Base-by-base conservation (phyloP, 23 tunicate genomes). In the Clavelina lepadiformis region DNA sequence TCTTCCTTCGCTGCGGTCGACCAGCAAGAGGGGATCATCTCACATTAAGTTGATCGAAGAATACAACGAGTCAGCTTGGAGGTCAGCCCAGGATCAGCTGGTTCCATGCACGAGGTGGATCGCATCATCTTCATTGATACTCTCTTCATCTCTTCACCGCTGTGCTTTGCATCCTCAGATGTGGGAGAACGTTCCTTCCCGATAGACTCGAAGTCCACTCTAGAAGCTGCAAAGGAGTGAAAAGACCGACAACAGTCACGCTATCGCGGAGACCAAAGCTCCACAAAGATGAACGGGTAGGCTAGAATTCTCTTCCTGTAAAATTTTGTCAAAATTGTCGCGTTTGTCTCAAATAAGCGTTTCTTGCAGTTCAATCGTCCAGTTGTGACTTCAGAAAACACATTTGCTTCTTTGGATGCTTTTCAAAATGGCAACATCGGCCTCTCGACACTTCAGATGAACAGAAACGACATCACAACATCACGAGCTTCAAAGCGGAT, bases 401-500 rank as follows among this genome's bases (percentile, higher is more conserved):
- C 93, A 0, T 84, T 76, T 67, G 82, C 76, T 6, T 84, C 93
- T 1, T 53, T 84, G 32, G 83, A 84, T 33, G 93, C 93, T 1
- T 84, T 68, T 35, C 58, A 55, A 26, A 84, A 24, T 51, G 78
- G 88, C 3, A 31, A 56, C 3, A 30, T 72, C 29, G 88, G 88
- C 34, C 21, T 71, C 3, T 3, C 44, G 54, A 28, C 50, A 34
- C 19, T 2, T 3, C 13, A 46, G 28, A 5, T 19, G 31, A 44
- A 67, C 28, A n/a, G 26, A 33, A n/a, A 4, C 64, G 31, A 23
- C 60, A 18, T n/a, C 32, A 58, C n/a, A n/a, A n/a, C n/a, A n/a
- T n/a, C n/a, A n/a, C n/a, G n/a, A n/a, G n/a, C n/a, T n/a, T n/a
- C 22, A 18, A 13, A 64, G 52, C 24, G 22, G 20, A 31, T 34